Base-by-base conservation (phyloP, 1,140 invertebrate species). In the Physella acuta region DNA sequence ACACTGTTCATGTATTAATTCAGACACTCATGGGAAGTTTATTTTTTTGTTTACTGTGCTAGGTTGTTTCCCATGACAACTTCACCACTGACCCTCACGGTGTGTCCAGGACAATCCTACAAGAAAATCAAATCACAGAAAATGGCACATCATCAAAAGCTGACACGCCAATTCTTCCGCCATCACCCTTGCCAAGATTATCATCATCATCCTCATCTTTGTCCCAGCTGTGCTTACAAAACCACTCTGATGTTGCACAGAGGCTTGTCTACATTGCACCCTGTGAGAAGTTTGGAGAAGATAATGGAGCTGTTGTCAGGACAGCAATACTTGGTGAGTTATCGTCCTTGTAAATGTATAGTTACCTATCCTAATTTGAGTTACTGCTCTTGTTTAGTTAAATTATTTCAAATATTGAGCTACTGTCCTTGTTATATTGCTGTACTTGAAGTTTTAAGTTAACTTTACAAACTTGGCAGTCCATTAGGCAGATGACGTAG, bases 221-320 rank as follows among this genome's bases (percentile, higher is more conserved):
- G 36, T 30, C 36, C 3, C 51, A 37, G 39, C 60, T 49, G 28
- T 36, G 16, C 5, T 39, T 26, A 62, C n/a, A 11, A 16, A 51
- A 30, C 53, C 39, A 30, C 39, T 39, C 20, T 30, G 49, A 33
- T 64, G 69, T 33, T 16, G 61, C 62, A 58, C 69, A 53, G 37
- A 31, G n/a, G 53, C 39, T 49, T 34, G 55, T 11, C 20, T 68
- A 37, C 60, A 61, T 3, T 37, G 55, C 68, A 8, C 66, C 68
- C 2, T 73, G 75, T 71, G 69, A 75, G 11, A 56, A 70, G 11
- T 68, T 73, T 56, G 74, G 75, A 28, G 68, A 66, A 65, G 82
- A 83, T 65, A 82, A 81, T 71, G 79, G 75, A 0, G 76, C 80
- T 24, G 55, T 82, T 36, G 71, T 77, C 11, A 68, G 82, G 58